Evolutionary conservation across 2,888 invertebrate species (phyloP).

Genomic region (Lasioglossum vierecki): DNA sequence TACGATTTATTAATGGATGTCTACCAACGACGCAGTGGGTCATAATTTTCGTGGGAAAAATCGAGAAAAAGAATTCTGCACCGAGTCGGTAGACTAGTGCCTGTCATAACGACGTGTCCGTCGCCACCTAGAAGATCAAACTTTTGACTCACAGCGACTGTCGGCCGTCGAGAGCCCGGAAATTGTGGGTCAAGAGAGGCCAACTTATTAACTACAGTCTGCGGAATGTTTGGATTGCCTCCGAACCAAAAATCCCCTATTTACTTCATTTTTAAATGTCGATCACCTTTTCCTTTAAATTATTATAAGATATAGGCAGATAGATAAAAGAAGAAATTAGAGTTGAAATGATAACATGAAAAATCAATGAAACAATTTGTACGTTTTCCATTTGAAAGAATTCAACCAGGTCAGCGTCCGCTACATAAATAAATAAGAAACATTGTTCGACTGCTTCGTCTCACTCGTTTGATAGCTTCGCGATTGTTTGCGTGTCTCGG

Average conservation of each 20-base stretch:
- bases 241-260: background rate
- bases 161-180: too few relatives aligned
- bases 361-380: too few relatives aligned
- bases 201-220: background rate
- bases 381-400: background rate
- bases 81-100: too few relatives aligned
- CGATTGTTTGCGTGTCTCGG: background rate
- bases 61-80: background rate
- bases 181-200: background rate
- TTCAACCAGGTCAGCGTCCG: background rate
- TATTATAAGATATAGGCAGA: too few relatives aligned
- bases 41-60: background rate
- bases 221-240: background rate
- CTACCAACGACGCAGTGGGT: background rate
- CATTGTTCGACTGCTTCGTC: background rate
- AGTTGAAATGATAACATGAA: background rate
- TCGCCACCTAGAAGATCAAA: background rate
- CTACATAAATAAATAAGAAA: background rate
- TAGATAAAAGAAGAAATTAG: too few relatives aligned
- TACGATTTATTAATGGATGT: background rate
- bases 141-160: background rate
- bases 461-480: background rate
- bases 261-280: background rate
- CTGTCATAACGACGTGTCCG: slow-evolving; percentile 1
- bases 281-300: background rate